A percentile compares a stretch with the other conserved stretches of the same genome.
These are phyloP conservation scores for Astreopora myriophthalma DNA, from an alignment of 64 coral and sea anemone genomes.

Conservation along the genomic window DNA sequence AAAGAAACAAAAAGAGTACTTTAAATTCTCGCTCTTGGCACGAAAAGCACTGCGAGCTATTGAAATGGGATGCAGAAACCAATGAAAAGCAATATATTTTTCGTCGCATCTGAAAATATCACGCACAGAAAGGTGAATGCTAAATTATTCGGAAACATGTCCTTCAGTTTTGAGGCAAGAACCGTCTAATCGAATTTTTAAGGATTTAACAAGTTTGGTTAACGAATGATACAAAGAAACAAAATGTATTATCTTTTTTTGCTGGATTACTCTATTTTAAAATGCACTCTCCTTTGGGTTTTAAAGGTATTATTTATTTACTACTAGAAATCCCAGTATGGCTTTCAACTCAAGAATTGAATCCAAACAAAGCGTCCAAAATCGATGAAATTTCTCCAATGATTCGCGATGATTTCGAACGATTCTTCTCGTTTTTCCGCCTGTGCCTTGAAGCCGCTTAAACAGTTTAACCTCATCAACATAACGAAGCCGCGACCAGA, in stretches of 20 bases:
- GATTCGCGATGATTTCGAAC: background rate
- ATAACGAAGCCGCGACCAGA: background rate
- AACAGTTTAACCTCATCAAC: background rate
- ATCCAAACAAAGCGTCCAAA: background rate
- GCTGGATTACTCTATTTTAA: background rate
- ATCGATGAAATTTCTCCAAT: background rate
- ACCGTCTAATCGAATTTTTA: background rate
- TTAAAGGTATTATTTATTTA: conserved; percentile 79
- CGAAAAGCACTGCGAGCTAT: background rate
- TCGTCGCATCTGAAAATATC: background rate
- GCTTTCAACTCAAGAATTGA: background rate
- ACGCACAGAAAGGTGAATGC: background rate
- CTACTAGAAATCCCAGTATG: background rate
- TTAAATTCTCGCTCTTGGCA: background rate
- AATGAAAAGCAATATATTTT: background rate
- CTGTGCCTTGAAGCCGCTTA: background rate
- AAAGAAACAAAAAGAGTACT: too few species aligned
- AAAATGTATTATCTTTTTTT: background rate
- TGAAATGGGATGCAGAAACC: background rate
- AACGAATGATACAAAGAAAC: background rate
- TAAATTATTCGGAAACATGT: background rate
- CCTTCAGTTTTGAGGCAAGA: background rate
- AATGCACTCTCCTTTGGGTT: conserved; percentile 4
- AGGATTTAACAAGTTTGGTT: background rate
- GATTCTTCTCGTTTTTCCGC: background rate